Percentiles rank a stretch among this genome's conserved stretches.
These are phyloP conservation scores for Sparidentex hasta DNA, from an alignment of 2,797 vertebrate genomes.

Conservation along the genomic window DNA sequence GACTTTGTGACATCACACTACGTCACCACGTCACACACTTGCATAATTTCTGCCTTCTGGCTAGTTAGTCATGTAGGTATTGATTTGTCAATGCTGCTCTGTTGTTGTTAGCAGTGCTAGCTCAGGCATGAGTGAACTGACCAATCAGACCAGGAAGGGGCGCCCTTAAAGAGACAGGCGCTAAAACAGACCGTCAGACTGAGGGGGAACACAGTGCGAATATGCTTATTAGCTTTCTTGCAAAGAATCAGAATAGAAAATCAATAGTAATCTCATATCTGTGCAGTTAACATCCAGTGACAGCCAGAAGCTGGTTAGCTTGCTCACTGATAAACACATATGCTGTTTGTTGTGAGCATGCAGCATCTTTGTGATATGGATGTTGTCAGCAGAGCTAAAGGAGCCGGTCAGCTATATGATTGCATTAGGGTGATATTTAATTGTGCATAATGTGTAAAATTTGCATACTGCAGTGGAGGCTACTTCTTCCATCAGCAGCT, in stretches of 20 bases:
- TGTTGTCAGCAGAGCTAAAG: not conserved
- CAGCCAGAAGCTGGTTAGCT: not conserved
- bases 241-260: not conserved
- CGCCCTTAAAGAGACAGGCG: no score
- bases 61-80: no score
- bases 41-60: no score
- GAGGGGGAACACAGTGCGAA: not conserved
- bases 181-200: no score
- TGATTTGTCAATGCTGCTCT: no score
- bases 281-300: not conserved
- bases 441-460: slow-evolving; percentile 40
- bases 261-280: not conserved
- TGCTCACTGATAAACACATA: not conserved
- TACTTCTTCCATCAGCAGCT: slow-evolving; percentile 26
- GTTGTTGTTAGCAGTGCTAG: no score
- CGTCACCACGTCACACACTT: no score
- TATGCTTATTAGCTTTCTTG: not conserved
- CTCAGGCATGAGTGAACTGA: no score
- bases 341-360: not conserved
- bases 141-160: no score
- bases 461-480: slow-evolving; percentile 1
- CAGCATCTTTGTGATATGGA: not conserved
- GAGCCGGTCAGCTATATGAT: not conserved
- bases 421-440: slow-evolving; percentile 6
- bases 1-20: no score